Evolutionary conservation across 1,140 invertebrate genomes (phyloP).

Genomic region (Microplitis demolitor): DNA sequence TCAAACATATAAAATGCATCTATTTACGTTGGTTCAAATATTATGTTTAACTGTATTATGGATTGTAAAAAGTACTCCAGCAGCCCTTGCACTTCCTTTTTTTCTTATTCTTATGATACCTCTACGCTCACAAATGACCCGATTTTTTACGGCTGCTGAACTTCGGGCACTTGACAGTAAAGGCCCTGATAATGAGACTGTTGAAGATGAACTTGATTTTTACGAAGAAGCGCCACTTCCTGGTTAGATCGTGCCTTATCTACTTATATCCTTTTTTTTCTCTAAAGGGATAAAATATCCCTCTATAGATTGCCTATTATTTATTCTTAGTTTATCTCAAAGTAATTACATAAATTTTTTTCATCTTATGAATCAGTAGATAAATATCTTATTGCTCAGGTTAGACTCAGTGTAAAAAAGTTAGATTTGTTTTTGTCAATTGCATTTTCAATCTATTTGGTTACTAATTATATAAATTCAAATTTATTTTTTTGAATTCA

Average conservation of each 20-base stretch:
- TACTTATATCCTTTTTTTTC: neutral
- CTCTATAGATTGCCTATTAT: neutral
- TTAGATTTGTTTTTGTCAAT: no score
- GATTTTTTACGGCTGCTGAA: constrained; percentile 80
- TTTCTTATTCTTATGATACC: constrained; percentile 91
- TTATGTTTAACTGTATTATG: constrained; percentile 78
- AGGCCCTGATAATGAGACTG: constrained; percentile 72
- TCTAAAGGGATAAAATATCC: neutral
- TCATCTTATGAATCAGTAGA: no score
- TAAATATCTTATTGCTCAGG: no score
- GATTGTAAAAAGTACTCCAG: constrained; percentile 85
- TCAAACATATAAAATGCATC: constrained; percentile 88
- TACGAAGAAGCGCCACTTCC: constrained; percentile 84
- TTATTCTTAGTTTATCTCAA: no score
- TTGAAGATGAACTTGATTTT: constrained; percentile 90
- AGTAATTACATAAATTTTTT: no score
- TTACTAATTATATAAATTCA: no score
- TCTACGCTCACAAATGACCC: constrained; percentile 73
- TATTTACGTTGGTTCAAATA: constrained; percentile 86
- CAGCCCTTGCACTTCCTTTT: constrained; percentile 89
- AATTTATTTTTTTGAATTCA: no score
- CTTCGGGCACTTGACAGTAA: constrained; percentile 82
- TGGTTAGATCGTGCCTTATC: constrained; percentile 64
- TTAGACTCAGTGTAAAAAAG: no score
- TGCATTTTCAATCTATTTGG: no score